Percentiles rank a stretch among this genome's conserved stretches.
phyloP scores from a whole-genome alignment of 2,888 invertebrate genomes.

The Lasioglossum leucozonium region DNA sequence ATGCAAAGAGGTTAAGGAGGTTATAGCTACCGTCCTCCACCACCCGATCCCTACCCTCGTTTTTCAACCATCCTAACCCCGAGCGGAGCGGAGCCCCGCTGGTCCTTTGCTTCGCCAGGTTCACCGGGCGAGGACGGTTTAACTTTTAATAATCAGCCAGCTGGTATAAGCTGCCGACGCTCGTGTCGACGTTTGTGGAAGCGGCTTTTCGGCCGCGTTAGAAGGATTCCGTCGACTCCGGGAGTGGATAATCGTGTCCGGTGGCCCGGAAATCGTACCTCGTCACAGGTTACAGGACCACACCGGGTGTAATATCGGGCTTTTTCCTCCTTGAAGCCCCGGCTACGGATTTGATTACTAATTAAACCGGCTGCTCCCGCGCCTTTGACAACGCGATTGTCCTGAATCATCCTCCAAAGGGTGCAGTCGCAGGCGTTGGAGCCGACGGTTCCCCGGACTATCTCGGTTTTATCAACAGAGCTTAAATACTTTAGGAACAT shows the following conservation, averaged over 20 bases:
- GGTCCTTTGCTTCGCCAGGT: background rate
- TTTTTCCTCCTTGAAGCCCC: background rate
- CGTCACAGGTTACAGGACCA: conserved; percentile 11
- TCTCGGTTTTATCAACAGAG: background rate
- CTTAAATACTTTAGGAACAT: background rate
- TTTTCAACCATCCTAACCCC: conserved; percentile 1
- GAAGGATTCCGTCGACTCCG: conserved; percentile 41
- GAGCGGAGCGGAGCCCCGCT: background rate
- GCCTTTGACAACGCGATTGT: background rate
- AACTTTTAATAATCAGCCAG: conserved; percentile 60
- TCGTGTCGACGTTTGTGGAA: conserved; percentile 40
- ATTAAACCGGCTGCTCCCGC: background rate
- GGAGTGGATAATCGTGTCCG: conserved; percentile 48
- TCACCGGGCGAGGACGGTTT: conserved; percentile 19
- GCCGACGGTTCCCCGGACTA: background rate
- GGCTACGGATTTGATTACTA: background rate
- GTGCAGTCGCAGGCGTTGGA: background rate
- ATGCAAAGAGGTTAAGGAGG: conserved; percentile 61
- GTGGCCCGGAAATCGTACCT: conserved; percentile 23
- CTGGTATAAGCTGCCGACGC: conserved; percentile 26
- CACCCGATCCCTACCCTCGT: background rate
- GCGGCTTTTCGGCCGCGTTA: conserved; percentile 14
- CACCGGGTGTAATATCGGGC: conserved; percentile 1
- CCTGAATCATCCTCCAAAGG: background rate
- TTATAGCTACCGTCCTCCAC: background rate